phyloP scores from a whole-genome alignment of 2,888 invertebrate species.

The Apamea sordens region DNA sequence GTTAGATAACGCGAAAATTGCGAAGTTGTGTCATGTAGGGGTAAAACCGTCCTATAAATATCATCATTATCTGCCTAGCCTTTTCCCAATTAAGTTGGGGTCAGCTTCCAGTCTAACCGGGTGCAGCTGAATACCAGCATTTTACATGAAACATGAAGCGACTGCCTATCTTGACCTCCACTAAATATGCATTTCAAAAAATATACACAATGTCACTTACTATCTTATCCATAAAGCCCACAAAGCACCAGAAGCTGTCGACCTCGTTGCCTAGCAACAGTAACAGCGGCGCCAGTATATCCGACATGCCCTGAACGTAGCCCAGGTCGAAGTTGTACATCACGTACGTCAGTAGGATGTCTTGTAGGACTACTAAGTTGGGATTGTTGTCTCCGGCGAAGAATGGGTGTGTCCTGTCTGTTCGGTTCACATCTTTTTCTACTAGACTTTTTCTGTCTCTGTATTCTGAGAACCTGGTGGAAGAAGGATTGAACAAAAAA shows the following conservation, averaged over 20 bases:
- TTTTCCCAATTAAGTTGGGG: no score
- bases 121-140: no score
- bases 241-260: conserved; percentile 99
- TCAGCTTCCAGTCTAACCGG: no score
- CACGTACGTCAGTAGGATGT: conserved; percentile 99
- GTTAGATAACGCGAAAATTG: no score
- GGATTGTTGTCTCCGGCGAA: conserved; percentile 98
- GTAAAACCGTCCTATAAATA: no score
- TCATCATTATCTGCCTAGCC: no score
- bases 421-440: conserved; percentile 99
- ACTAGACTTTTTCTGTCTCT: conserved; percentile 97
- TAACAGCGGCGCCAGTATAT: conserved; percentile 97
- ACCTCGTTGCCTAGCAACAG: conserved; percentile 97
- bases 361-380: conserved; percentile 95
- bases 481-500: not conserved
- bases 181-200: no score
- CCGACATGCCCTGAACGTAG: conserved; percentile 99
- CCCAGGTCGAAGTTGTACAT: conserved; percentile 99
- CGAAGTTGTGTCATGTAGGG: no score
- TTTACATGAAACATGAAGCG: no score
- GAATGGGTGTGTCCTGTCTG: conserved; percentile 97
- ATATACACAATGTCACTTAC: conserved; percentile 89
- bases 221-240: conserved; percentile 98
- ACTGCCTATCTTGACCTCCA: no score
- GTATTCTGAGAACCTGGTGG: conserved; percentile 93